Base-by-base conservation (phyloP, 2,113 vertebrate species). In the crab-eating macaque (Macaca fascicularis) region DNA sequence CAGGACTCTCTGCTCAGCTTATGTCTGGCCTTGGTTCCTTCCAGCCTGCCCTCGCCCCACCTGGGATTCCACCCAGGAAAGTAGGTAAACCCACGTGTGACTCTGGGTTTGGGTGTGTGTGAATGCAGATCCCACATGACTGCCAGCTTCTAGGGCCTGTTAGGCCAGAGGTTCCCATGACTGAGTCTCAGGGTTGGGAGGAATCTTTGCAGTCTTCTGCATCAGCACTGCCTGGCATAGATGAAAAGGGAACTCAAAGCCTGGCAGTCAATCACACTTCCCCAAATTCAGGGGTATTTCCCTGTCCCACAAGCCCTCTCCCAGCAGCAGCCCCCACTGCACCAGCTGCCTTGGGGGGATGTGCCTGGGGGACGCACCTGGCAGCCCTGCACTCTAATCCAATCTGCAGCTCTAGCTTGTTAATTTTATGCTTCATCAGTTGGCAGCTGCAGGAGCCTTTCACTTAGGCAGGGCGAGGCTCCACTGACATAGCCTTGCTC, bases 381-480 rank as follows among this genome's bases (percentile, higher is more conserved):
- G 67, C 1, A 40, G 40, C 59, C 59, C 55, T 9, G 25, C 43
- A 30, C 79, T 79, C 88, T 76, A 96, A 97, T 85, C 94, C 67
- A 92, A 57, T 91, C 97, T 92, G 88, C 22, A 82, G 94, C 57
- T 87, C 92, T 22, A 57, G 88, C 48, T 95, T 96, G 95, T 97
- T 97, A 90, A 97, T 96, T 98, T 97, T 97, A 95, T 95, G 97
- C 97, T 97, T 75, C 95, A 96, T 57, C 90, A 86, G 92, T 43
- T 5, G 8, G 80, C 52, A 9, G 64, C 89, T 88, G 55, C 75
- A 78, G 96, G 82, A 89, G 72, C 43, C 84, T 91, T 64, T 81
- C 14, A 48, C 69, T 85, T 2, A 43, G 27, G 79, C 14, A 25
- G 59, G 76, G 40, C 0, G 38, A 70, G 78, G 74, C 35, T 85